These are phyloP conservation scores for Urechis unicinctus DNA, from an alignment of 2,888 invertebrate genomes.

Conservation along the genomic window DNA sequence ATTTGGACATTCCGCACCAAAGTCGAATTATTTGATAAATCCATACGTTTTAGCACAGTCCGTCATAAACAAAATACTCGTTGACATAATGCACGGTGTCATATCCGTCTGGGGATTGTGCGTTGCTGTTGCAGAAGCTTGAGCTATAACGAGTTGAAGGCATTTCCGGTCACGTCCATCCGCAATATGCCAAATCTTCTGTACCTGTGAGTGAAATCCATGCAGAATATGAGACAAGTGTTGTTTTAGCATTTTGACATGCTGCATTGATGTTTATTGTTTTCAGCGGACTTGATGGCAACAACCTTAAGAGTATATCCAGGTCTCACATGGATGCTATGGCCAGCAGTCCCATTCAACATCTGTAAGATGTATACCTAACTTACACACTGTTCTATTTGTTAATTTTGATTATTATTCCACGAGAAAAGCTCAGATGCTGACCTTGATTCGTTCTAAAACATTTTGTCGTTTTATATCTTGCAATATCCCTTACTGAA, in stretches of 20 bases:
- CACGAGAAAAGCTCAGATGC: too few relatives aligned
- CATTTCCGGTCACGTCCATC: slow-evolving; percentile 1
- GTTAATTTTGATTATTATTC: too few relatives aligned
- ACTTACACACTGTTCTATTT: too few relatives aligned
- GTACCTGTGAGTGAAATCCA: slow-evolving; percentile 3
- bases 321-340: slow-evolving; percentile 1
- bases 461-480: too few relatives aligned
- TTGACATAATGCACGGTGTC: too few relatives aligned
- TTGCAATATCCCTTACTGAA: too few relatives aligned
- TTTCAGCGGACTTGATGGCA: slow-evolving; percentile 4
- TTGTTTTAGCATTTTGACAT: too few relatives aligned
- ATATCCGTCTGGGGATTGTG: too few relatives aligned
- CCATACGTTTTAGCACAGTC: too few relatives aligned
- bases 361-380: slow-evolving; percentile 1
- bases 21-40: neutral
- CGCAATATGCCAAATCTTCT: slow-evolving; percentile 2
- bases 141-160: slow-evolving; percentile 1
- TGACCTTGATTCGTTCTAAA: too few relatives aligned
- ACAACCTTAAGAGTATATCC: slow-evolving; percentile 1
- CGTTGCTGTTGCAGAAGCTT: neutral
- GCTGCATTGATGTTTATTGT: neutral
- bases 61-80: too few relatives aligned
- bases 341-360: slow-evolving; percentile 2
- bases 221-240: too few relatives aligned
- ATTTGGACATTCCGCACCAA: neutral